phyloP scores from a whole-genome alignment of 2,797 vertebrate genomes.

The Acanthurus tractus region DNA sequence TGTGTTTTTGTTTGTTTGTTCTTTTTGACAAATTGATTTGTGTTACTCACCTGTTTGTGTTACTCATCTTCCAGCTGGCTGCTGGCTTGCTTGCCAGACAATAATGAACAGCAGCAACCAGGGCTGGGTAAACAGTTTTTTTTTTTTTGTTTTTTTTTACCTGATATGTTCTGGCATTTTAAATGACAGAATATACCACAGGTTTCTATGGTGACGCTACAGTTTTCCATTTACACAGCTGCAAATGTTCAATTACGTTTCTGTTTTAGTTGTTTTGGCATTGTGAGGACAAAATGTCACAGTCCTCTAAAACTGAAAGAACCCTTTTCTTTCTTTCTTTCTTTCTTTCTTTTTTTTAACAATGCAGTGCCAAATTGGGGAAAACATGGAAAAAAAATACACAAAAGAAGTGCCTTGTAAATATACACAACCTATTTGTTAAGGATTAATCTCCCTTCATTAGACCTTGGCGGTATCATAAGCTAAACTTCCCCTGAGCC shows the following conservation, averaged over 20 bases:
- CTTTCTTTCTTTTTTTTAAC: constrained; percentile 42
- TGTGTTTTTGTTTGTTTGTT: not conserved
- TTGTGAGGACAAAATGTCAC: constrained; percentile 15
- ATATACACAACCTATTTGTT: constrained; percentile 66
- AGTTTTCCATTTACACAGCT: constrained; percentile 32
- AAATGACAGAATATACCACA: constrained; percentile 25
- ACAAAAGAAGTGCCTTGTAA: constrained; percentile 56
- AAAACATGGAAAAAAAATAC: constrained; percentile 39
- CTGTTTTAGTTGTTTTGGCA: constrained; percentile 25
- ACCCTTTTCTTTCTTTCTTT: not conserved
- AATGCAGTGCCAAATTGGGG: constrained; percentile 54
- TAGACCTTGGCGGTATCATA: constrained; percentile 65
- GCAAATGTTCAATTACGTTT: constrained; percentile 30
- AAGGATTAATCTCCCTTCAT: constrained; percentile 77
- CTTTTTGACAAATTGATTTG: not conserved
- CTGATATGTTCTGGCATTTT: constrained; percentile 12
- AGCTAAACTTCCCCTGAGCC: constrained; percentile 72
- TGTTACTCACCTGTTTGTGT: constrained; percentile 7
- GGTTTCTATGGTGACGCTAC: constrained; percentile 16
- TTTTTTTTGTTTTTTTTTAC: not conserved
- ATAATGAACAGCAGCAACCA: constrained; percentile 19
- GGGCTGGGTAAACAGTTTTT: not conserved
- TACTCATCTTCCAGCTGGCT: constrained; percentile 9
- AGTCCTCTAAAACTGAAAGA: constrained; percentile 11
- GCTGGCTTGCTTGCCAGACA: not conserved